Conservation (phyloP, 2,888 invertebrate species). For the Nudaria mundana region DNA sequence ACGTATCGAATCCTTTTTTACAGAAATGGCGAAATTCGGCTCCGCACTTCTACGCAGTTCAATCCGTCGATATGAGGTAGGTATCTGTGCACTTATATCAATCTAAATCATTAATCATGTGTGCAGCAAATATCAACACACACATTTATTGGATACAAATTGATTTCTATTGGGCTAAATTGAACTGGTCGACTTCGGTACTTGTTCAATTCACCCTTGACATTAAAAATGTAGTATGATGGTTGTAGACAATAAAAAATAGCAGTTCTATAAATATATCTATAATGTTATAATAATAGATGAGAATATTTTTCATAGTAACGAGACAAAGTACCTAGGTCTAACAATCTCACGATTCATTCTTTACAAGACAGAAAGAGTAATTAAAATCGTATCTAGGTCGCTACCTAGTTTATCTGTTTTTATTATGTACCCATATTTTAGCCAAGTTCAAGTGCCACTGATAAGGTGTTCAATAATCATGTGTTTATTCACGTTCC, state of each 20-base stretch:
- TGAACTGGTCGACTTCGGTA: constrained; percentile 54
- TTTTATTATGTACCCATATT: neutral
- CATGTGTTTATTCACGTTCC: constrained; percentile 45
- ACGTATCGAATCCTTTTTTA: constrained; percentile 33
- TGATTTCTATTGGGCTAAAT: constrained; percentile 72
- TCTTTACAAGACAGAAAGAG: constrained; percentile 6
- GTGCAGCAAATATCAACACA: constrained; percentile 34
- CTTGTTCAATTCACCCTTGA: constrained; percentile 57
- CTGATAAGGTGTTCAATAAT: constrained; percentile 30
- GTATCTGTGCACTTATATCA: constrained; percentile 44
- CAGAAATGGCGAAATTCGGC: constrained; percentile 78
- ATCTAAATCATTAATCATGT: constrained; percentile 36
- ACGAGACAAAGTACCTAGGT: constrained; percentile 10
- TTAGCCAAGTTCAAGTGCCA: constrained; percentile 23
- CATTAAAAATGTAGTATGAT: constrained; percentile 37
- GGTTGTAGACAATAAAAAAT: neutral
- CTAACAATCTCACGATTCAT: constrained; percentile 13
- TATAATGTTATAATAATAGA: constrained; percentile 6
- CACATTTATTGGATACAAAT: constrained; percentile 56
- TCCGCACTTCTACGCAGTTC: constrained; percentile 70
- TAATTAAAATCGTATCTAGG: neutral
- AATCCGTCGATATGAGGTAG: constrained; percentile 74
- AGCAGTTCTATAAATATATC: constrained; percentile 6
- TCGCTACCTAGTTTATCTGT: no score
- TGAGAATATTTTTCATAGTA: constrained; percentile 17